Evolutionary conservation across 1,140 invertebrate species (phyloP), one percentile per base, ranked within the genome.

Genomic region (Steinernema khuongi): DNA sequence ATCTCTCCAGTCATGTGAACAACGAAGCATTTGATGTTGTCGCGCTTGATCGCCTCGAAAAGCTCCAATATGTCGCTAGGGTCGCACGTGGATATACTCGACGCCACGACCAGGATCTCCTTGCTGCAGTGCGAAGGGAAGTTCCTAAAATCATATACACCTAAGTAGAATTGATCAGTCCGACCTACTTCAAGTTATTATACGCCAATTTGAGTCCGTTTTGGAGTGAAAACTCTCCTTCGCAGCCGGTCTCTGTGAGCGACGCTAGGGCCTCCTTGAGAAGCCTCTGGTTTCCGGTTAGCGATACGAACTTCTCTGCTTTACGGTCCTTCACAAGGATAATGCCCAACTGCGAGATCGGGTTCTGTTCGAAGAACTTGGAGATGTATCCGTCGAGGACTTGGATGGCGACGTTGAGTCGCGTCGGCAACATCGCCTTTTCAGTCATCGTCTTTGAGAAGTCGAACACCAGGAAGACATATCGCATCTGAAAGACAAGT

Each of bases 311-410:
- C 88, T 92, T 94, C 84, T 98, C 94, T 19, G 94, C 93, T 81
- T 94, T 88, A 87, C 97, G 97, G 81, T 96, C 96, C 81, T 91
- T 91, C 72, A 94, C 93, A 17, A 91, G 87, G 79, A 99, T 92
- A 67, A 98, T 88, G 26, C 95, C 96, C 50, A 99, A 87, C 87
- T 99, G 96, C 86, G 94, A 95, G 68, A 99, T 94, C 41, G 96
- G 96, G 88, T 98, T 99, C 87, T 97, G 93, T 87, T 98, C 94
- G 87, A 98, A 96, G 85, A 93, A 98, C 87, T 97, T 94, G 79
- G 95, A 92, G 71, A 98, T 90, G 86, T 97, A 99, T 77, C 90
- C 90, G 87, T 97, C 93, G 68, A 97, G 84, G 29, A 96, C 87
- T 92, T 96, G 84, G 76, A 88, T 88, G 86, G 86, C 44, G 67